Evolutionary conservation across 2,888 invertebrate species (phyloP).

Genomic region (Rhingia rostrata): DNA sequence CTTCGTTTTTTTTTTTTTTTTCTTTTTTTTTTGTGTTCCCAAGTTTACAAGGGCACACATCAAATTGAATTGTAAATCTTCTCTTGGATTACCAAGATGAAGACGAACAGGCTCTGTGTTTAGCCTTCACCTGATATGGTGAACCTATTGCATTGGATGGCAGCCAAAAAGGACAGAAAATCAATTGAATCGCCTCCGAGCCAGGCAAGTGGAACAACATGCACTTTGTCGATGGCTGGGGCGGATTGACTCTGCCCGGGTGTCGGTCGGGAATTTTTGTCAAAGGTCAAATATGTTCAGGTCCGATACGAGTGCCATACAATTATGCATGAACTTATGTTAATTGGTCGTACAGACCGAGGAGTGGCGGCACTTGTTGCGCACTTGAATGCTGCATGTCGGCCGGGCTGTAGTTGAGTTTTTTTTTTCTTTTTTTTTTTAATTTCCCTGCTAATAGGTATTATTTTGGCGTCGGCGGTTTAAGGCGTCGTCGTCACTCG

Average conservation of each 20-base stretch:
- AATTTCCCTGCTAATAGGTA: slow-evolving; percentile 30
- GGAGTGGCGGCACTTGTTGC: slow-evolving; percentile 69
- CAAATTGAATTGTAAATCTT: slow-evolving; percentile 66
- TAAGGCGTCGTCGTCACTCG: background rate
- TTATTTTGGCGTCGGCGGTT: slow-evolving; percentile 36
- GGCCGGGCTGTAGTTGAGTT: slow-evolving; percentile 5
- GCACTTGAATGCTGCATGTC: slow-evolving; percentile 56
- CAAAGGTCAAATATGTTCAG: slow-evolving; percentile 69
- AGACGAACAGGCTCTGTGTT: slow-evolving; percentile 32
- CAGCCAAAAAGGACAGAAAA: slow-evolving; percentile 71
- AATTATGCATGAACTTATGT: slow-evolving; percentile 74
- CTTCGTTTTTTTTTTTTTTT: slow-evolving; percentile 13
- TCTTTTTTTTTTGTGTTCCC: slow-evolving; percentile 19
- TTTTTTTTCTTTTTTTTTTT: slow-evolving; percentile 8
- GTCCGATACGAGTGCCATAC: slow-evolving; percentile 63
- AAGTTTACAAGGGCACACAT: slow-evolving; percentile 66
- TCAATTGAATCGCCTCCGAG: slow-evolving; percentile 65
- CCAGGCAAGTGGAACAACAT: slow-evolving; percentile 66
- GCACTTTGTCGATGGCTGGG: slow-evolving; percentile 46
- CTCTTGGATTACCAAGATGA: slow-evolving; percentile 45
- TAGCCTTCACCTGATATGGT: slow-evolving; percentile 67
- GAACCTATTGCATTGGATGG: slow-evolving; percentile 66
- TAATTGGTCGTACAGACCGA: slow-evolving; percentile 58
- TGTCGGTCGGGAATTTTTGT: slow-evolving; percentile 35
- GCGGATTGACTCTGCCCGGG: background rate